Conservation (phyloP, 2,113 vertebrate genomes). For the Oreotrochilus melanogaster region DNA sequence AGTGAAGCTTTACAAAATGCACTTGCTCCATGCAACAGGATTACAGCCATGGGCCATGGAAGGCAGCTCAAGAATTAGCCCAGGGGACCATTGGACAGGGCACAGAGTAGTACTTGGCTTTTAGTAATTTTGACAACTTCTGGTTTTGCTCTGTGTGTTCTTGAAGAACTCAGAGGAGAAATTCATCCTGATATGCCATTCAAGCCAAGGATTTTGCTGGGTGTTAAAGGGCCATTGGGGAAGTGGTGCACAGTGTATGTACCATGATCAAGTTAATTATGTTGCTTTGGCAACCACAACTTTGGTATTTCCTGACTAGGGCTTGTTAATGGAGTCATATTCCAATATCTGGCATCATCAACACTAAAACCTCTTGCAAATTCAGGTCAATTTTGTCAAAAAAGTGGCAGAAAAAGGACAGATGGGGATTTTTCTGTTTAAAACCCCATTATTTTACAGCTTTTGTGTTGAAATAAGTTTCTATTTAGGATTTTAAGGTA, state of each 20-base stretch:
- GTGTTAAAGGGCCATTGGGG: constrained; percentile 29
- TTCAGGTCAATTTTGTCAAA: not conserved
- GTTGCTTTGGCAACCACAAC: constrained; percentile 61
- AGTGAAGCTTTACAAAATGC: not conserved
- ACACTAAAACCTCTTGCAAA: not conserved
- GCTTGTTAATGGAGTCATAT: constrained; percentile 56
- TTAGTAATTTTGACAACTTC: not conserved
- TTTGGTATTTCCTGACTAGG: constrained; percentile 64
- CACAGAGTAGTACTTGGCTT: not conserved
- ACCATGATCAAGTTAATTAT: constrained; percentile 52
- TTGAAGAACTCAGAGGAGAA: not conserved
- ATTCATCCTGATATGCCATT: not conserved
- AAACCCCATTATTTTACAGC: not conserved
- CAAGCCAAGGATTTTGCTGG: not conserved
- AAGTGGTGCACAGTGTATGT: not conserved
- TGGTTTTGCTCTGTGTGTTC: not conserved
- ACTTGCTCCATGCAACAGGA: not conserved
- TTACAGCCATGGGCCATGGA: not conserved
- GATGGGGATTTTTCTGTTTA: not conserved
- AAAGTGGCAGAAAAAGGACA: not conserved
- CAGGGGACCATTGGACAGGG: not conserved
- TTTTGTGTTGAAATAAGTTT: not conserved
- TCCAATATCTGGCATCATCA: constrained; percentile 31
- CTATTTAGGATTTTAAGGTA: not conserved
- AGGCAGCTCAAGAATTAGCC: not conserved